Evolutionary conservation across 1,140 invertebrate genomes (phyloP), one percentile per base, ranked within the genome.

Genomic region (Heliothis subflexa): DNA sequence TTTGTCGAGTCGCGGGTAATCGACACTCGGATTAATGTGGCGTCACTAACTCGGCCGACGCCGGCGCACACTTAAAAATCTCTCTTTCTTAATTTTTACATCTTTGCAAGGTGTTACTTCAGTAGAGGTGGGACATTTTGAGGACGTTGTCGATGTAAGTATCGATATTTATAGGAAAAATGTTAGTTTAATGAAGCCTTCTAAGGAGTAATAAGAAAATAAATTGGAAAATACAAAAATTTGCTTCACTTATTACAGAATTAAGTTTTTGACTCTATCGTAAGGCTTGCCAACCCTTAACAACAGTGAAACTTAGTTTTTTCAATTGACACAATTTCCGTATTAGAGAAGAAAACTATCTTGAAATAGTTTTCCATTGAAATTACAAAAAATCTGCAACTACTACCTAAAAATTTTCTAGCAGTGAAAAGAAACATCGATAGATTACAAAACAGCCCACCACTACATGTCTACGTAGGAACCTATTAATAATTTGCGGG

Each of bases 41-140:
- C 91, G 91, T 86, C 91, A 91, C 90, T 94, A 93, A 94, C 91
- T 91, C 87, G 87, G 71, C 84, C 81, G 86, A 87, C 87, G 88
- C 83, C 89, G 50, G 86, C 84, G 84, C 89, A 85, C 88, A 87
- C 89, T 88, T 62, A 55, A 91, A 93, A 91, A 92, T 91, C 87
- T 92, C 85, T 92, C 86, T 91, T 90, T 92, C 91, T 90, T 93
- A 93, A 92, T 94, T 94, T 92, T 92, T 94, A 93, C 91, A 93
- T 90, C 89, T 84, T 90, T 88, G 82, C 89, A 93, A 94, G 91
- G 91, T 94, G 91, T 90, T 89, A 79, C 78, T 78, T 78, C 71
- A 57, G 59, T 84, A 87, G 85, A 59, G 90, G 81, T 81, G 86
- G 47, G 25, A 21, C 1, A 28, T 47, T 61, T 1, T 9, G 10